Base-by-base conservation (phyloP, 2,113 vertebrate genomes). In the Chrysemys picta region DNA sequence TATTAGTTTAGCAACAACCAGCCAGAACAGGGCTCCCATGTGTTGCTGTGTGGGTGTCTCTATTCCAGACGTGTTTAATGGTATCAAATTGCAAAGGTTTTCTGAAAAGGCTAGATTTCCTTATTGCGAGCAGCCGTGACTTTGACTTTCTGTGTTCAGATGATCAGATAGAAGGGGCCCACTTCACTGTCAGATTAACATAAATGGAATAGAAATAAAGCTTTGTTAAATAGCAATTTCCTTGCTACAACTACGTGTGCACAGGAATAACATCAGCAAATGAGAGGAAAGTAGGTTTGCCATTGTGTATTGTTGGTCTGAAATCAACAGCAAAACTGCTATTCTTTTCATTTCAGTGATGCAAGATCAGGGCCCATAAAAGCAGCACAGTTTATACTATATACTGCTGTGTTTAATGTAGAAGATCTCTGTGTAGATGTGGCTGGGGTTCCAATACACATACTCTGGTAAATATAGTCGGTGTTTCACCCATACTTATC, bases 81-180 rank as follows among this genome's bases (percentile, higher is more conserved):
- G 50, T 57, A 25, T 50, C 85, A 89, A 89, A 89, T 56, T 89
- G 65, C 53, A 93, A 97, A 25, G 47, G 17, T 88, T 86, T 92
- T 85, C 87, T 92, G 90, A 92, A 96, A 94, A 89, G 38, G 87
- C 59, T 72, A 87, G 89, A 87, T 94, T 95, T 93, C 89, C 17
- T 85, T 50, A 95, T 96, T 93, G 90, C 45, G 72, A 94, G 91
- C 72, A 95, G 52, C 76, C 80, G n/a, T 56, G 87, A 92, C 89
- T 88, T 95, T 80, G 85, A 85, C 49, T 50, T 86, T 89, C 85
- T 89, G 5, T 38, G 79, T 91, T 93, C 49, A 0, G 1, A 91
- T 57, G 84, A 29, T 91, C 35, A 72, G 56, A 56, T 87, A 65
- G 93, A 94, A 81, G 72, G 21, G 59, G 56, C 94, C 56, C 16